phyloP scores from a whole-genome alignment of 2,113 vertebrate genomes.

The Psittacus erithacus region DNA sequence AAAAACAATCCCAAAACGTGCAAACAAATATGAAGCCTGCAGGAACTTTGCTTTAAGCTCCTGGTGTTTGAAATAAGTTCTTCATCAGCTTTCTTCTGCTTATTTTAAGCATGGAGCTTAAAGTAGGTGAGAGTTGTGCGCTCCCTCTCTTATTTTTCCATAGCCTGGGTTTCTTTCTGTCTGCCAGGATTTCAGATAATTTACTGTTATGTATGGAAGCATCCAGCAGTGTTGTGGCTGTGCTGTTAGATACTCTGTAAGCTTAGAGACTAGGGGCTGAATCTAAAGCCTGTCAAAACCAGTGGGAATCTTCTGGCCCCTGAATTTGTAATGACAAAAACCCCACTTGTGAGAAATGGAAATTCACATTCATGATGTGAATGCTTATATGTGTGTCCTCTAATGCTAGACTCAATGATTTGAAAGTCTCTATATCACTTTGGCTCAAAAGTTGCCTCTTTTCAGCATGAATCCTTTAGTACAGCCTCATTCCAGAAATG shows the following conservation, averaged over 20 bases:
- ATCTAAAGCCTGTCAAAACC: not conserved
- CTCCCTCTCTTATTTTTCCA: not conserved
- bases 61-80: not conserved
- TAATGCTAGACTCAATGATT: not conserved
- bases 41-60: slow-evolving; percentile 20
- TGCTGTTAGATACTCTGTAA: not conserved
- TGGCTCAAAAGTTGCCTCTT: not conserved
- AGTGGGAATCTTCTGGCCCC: not conserved
- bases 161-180: not conserved
- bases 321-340: not conserved
- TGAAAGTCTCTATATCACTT: not conserved
- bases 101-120: slow-evolving; percentile 18
- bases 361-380: not conserved
- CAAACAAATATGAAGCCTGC: not conserved
- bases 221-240: not conserved
- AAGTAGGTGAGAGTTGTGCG: not conserved
- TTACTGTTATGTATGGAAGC: not conserved
- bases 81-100: not conserved
- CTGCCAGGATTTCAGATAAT: not conserved
- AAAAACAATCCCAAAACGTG: not conserved
- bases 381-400: not conserved
- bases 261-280: not conserved
- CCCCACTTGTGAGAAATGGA: not conserved
- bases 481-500: not conserved
- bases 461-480: not conserved